Percentiles rank a stretch among this genome's conserved stretches.
These are phyloP conservation scores for Catharus bicknelli DNA, from an alignment of 2,113 vertebrate genomes.

Conservation along the genomic window DNA sequence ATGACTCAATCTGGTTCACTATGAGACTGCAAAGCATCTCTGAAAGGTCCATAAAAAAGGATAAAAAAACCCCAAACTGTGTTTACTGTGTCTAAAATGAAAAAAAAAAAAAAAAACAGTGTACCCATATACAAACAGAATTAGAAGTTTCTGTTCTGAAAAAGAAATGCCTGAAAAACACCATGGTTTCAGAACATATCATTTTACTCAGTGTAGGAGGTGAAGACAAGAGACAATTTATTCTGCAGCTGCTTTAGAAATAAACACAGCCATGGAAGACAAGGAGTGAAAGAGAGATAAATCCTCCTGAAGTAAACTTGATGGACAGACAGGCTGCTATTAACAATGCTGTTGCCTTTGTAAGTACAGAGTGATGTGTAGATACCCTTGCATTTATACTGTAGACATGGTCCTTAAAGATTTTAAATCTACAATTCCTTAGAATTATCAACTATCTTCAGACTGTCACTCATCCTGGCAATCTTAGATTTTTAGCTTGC, in stretches of 20 bases:
- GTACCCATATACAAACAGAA: slow-evolving; percentile 69
- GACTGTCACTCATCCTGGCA: slow-evolving; percentile 91
- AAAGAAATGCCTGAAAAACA: slow-evolving; percentile 68
- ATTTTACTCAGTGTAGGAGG: slow-evolving; percentile 78
- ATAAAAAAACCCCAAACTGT: neutral
- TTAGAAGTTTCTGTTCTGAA: slow-evolving; percentile 74
- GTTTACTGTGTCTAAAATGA: slow-evolving; percentile 32
- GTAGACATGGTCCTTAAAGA: slow-evolving; percentile 97
- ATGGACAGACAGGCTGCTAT: slow-evolving; percentile 95
- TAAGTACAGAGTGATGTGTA: slow-evolving; percentile 93
- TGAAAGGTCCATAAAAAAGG: neutral
- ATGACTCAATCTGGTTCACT: neutral
- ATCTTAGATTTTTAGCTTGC: slow-evolving; percentile 88
- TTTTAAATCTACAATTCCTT: slow-evolving; percentile 98
- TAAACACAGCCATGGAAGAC: slow-evolving; percentile 84
- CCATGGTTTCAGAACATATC: slow-evolving; percentile 70
- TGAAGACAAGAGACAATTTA: slow-evolving; percentile 85
- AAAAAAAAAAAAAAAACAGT: slow-evolving; percentile 25
- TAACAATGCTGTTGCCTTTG: slow-evolving; percentile 93
- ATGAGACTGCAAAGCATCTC: neutral
- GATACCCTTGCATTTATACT: slow-evolving; percentile 97
- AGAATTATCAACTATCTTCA: slow-evolving; percentile 98
- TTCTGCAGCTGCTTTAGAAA: slow-evolving; percentile 82
- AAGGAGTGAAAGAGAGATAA: slow-evolving; percentile 92
- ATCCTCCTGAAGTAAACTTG: slow-evolving; percentile 87